A percentile compares a stretch with the other conserved stretches of the same genome.
These are phyloP conservation scores for Mionectes macconnelli DNA, from an alignment of 2,113 vertebrate genomes.

Conservation along the genomic window DNA sequence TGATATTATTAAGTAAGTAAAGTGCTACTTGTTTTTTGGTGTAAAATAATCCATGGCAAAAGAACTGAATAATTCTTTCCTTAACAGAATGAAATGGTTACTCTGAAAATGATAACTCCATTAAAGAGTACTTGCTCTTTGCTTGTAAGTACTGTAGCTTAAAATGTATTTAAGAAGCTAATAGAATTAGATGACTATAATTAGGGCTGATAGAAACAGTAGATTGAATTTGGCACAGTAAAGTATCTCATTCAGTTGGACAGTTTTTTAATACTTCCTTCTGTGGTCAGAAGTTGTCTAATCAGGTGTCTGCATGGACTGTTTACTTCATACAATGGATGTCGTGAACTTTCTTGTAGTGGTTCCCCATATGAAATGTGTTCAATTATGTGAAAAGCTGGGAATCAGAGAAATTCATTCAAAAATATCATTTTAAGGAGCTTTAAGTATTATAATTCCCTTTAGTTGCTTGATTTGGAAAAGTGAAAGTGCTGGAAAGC, in stretches of 20 bases:
- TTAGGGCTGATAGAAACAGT: constrained; percentile 52
- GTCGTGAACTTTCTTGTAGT: neutral
- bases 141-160: constrained; percentile 38
- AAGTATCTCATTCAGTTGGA: constrained; percentile 6
- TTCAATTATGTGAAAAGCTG: neutral
- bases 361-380: neutral
- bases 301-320: neutral
- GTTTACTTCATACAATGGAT: neutral
- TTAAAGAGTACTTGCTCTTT: constrained; percentile 39
- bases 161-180: constrained; percentile 71
- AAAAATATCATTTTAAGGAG: constrained; percentile 1
- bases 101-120: constrained; percentile 29
- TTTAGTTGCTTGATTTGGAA: neutral
- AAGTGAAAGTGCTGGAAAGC: neutral
- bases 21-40: neutral
- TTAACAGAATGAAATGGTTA: constrained; percentile 10
- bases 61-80: constrained; percentile 45
- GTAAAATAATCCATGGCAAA: constrained; percentile 8
- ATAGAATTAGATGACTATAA: constrained; percentile 71
- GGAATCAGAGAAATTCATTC: constrained; percentile 29
- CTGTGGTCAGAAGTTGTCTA: neutral
- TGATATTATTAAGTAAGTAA: neutral
- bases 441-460: neutral
- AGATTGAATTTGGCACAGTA: constrained; percentile 46
- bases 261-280: constrained; percentile 1